Evolutionary conservation across 2,797 vertebrate genomes (phyloP).

Genomic region (Lepus townsendii): DNA sequence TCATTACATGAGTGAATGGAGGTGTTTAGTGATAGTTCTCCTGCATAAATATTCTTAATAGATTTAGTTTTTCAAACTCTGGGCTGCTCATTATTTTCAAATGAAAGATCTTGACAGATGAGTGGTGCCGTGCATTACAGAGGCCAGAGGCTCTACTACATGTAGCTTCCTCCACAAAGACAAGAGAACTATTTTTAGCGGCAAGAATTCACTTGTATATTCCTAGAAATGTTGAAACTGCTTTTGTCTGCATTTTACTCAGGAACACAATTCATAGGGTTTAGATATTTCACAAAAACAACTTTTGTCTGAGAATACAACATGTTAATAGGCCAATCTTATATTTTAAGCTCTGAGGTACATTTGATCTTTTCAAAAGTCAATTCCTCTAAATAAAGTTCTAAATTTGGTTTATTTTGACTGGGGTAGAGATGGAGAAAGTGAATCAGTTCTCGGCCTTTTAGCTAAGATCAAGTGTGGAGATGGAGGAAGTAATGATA

Average conservation of each 20-base stretch:
- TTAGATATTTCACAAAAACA: slow-evolving; percentile 38
- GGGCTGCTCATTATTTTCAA: slow-evolving; percentile 79
- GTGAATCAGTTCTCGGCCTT: neutral
- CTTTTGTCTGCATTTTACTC: neutral
- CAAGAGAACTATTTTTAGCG: neutral
- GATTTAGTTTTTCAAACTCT: slow-evolving; percentile 87
- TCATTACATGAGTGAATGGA: slow-evolving; percentile 87
- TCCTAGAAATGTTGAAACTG: neutral
- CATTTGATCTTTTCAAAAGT: neutral
- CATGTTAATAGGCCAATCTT: neutral
- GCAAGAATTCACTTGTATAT: neutral
- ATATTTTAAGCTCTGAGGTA: neutral
- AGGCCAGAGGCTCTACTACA: slow-evolving; percentile 22
- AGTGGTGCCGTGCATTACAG: neutral
- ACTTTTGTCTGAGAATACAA: neutral
- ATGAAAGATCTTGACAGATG: slow-evolving; percentile 72
- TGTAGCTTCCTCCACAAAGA: neutral
- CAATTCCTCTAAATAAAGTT: neutral
- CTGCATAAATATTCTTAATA: slow-evolving; percentile 89
- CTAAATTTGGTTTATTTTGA: neutral
- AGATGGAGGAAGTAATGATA: neutral
- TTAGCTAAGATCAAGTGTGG: too few species aligned
- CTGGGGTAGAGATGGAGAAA: neutral
- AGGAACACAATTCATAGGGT: neutral
- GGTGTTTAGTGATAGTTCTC: slow-evolving; percentile 84